These are phyloP conservation scores for Arothron firmamentum DNA, from an alignment of 2,113 vertebrate species.

Conservation along the genomic window DNA sequence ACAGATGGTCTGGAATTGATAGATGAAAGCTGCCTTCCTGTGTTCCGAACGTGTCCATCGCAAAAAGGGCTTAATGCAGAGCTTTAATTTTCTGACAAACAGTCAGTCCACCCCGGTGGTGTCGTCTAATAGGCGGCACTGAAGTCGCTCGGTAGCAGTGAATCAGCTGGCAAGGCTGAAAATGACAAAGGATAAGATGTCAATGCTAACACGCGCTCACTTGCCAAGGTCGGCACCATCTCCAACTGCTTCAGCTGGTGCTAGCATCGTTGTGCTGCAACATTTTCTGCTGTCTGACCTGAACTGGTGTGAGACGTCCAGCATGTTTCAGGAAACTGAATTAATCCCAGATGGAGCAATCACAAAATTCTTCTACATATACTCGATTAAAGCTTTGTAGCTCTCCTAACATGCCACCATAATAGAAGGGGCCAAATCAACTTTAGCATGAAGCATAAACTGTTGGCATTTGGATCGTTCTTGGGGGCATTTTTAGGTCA, in stretches of 20 bases:
- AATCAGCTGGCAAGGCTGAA: slow-evolving; percentile 55
- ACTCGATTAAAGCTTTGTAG: no score
- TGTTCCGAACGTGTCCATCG: slow-evolving; percentile 17
- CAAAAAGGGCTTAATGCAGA: slow-evolving; percentile 26
- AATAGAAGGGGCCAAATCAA: no score
- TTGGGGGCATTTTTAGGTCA: no score
- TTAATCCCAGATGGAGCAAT: no score
- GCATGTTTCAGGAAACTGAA: no score
- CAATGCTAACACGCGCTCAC: slow-evolving; percentile 51
- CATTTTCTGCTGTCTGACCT: slow-evolving; percentile 6
- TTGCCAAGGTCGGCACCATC: slow-evolving; percentile 31
- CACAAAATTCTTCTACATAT: no score
- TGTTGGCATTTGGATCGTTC: no score
- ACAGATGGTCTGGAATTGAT: slow-evolving; percentile 29
- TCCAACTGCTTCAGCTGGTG: slow-evolving; percentile 49
- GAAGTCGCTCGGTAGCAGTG: slow-evolving; percentile 37
- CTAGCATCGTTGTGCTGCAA: slow-evolving; percentile 23
- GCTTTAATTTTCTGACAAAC: slow-evolving; percentile 42
- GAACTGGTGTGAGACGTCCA: neutral
- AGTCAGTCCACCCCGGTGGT: slow-evolving; percentile 36
- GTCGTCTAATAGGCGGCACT: slow-evolving; percentile 53
- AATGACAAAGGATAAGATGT: slow-evolving; percentile 52
- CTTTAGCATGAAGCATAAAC: no score
- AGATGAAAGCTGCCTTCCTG: slow-evolving; percentile 8
- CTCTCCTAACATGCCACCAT: no score